Evolutionary conservation across 1,140 invertebrate genomes (phyloP).

Genomic region (Drosophila yakuba): DNA sequence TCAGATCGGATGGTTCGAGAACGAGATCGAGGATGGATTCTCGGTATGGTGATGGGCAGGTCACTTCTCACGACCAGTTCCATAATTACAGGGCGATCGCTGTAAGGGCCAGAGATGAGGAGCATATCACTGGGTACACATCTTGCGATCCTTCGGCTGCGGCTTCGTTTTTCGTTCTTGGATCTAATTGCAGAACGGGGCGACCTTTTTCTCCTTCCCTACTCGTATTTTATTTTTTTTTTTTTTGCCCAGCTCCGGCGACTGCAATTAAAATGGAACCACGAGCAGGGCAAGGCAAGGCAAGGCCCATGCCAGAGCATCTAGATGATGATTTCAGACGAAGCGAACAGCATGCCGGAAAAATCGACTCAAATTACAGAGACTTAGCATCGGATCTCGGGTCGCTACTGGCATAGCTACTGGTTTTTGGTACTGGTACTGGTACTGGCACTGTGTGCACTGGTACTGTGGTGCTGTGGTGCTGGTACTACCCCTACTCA

Average conservation of each 20-base stretch:
- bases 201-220: conserved; percentile 54
- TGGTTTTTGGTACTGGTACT: conserved; percentile 39
- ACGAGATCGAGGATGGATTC: conserved; percentile 27
- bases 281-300: conserved; percentile 39
- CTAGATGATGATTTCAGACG: conserved; percentile 42
- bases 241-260: conserved; percentile 37
- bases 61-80: conserved; percentile 57
- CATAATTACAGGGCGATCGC: conserved; percentile 56
- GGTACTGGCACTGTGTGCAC: conserved; percentile 20
- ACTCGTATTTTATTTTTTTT: conserved; percentile 16
- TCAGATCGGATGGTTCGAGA: conserved; percentile 7
- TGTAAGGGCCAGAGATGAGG: conserved; percentile 37
- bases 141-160: conserved; percentile 69
- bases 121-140: conserved; percentile 57
- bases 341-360: conserved; percentile 77
- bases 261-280: conserved; percentile 81
- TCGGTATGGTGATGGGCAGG: conserved; percentile 37
- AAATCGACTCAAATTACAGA: conserved; percentile 79
- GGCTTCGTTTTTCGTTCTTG: conserved; percentile 75
- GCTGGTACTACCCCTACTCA: conserved; percentile 34
- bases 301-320: conserved; percentile 40
- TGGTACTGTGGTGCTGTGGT: background rate
- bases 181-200: conserved; percentile 74
- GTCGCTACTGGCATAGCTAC: conserved; percentile 31
- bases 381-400: conserved; percentile 29